phyloP scores from a whole-genome alignment of 2,113 vertebrate genomes.

The Steatornis caripensis region DNA sequence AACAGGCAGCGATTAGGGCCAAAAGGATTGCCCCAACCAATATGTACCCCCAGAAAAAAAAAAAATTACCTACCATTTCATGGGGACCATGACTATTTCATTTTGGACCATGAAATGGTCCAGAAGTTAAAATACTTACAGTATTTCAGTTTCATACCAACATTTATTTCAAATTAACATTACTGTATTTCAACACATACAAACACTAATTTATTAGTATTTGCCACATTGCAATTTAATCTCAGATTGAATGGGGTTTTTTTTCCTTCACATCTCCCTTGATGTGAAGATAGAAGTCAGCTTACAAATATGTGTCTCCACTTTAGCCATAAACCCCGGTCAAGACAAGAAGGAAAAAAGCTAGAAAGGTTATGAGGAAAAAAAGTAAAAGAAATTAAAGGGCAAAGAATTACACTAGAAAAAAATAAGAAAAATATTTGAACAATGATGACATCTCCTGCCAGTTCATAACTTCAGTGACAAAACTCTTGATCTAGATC shows the following conservation, averaged over 20 bases:
- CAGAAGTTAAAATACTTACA: not conserved
- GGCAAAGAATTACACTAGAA: not conserved
- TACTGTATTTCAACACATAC: not conserved
- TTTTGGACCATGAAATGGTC: not conserved
- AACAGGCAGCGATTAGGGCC: not conserved
- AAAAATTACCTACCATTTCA: not conserved
- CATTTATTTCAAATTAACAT: not conserved
- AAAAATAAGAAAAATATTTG: not conserved
- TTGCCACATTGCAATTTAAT: not conserved
- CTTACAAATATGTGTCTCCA: not conserved
- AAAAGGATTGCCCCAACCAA: fast-evolving
- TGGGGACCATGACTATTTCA: not conserved
- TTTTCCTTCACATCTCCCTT: not conserved
- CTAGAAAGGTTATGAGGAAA: not conserved
- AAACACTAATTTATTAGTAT: not conserved
- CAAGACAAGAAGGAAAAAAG: not conserved
- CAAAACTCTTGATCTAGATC: not conserved
- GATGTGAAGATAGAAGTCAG: not conserved
- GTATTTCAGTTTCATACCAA: not conserved
- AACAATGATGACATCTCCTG: not conserved
- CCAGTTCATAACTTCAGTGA: not conserved
- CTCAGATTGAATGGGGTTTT: not conserved
- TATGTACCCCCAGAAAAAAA: not conserved
- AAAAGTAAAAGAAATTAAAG: not conserved
- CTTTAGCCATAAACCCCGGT: not conserved